phyloP scores from a whole-genome alignment of 2,797 vertebrate species.

The Gila robusta region DNA sequence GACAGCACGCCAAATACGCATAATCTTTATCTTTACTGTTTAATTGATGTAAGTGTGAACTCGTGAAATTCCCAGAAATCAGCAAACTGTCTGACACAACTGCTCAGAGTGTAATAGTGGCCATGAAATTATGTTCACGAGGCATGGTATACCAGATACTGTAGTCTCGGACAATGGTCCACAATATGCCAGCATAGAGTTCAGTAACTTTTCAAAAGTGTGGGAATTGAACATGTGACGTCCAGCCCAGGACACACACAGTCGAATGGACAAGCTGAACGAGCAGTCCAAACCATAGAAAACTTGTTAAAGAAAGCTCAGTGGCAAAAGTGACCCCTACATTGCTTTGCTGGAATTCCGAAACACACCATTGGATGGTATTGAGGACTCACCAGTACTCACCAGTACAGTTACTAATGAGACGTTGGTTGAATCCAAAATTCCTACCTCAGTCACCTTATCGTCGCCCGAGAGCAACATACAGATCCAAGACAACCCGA shows the following conservation, averaged over 20 bases:
- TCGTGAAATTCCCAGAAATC: neutral
- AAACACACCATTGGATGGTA: neutral
- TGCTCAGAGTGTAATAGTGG: neutral
- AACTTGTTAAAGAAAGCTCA: neutral
- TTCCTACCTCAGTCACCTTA: neutral
- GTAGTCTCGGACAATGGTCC: neutral
- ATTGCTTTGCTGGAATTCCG: neutral
- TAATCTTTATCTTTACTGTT: too few relatives aligned
- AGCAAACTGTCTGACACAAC: neutral
- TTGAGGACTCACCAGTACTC: neutral
- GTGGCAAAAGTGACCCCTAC: neutral
- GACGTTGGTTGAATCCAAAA: neutral
- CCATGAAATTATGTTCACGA: neutral
- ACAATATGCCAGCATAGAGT: too few relatives aligned
- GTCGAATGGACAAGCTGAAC: neutral
- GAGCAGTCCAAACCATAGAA: neutral
- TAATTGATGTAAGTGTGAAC: too few relatives aligned
- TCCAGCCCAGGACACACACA: too few relatives aligned
- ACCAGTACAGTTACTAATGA: neutral
- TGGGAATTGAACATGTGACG: neutral
- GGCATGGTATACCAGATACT: neutral
- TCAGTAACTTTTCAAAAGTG: neutral
- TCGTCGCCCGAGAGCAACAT: too few relatives aligned
- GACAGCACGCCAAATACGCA: too few relatives aligned
- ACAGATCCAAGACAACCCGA: too few relatives aligned